Conservation (phyloP, 1,140 invertebrate species). For the Dryas iulia region DNA sequence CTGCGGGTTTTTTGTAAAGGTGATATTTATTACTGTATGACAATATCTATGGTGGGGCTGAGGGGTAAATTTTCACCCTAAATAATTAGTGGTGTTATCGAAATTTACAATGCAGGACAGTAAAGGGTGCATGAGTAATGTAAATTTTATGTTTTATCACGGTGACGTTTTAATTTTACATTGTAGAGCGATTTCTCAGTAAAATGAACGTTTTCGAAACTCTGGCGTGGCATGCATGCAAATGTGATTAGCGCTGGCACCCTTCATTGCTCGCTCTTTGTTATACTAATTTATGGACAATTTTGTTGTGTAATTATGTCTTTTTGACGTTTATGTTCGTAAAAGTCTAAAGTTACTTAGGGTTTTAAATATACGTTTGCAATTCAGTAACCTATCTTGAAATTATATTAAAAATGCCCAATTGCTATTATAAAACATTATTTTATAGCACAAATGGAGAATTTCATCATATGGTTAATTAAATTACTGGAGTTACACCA, state of each 20-base stretch:
- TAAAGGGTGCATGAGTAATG: slow-evolving; percentile 37
- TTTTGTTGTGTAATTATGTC: slow-evolving; percentile 21
- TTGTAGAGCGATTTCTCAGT: slow-evolving; percentile 43
- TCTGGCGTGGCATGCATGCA: slow-evolving; percentile 34
- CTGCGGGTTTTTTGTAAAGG: not conserved
- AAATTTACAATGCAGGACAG: slow-evolving; percentile 42
- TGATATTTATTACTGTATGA: slow-evolving; percentile 2
- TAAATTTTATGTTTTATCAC: slow-evolving; percentile 46
- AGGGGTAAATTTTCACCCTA: slow-evolving; percentile 47
- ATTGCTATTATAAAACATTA: not conserved
- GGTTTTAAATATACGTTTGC: no score
- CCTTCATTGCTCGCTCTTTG: slow-evolving; percentile 25
- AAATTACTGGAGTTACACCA: slow-evolving; percentile 27
- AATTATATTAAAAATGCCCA: not conserved
- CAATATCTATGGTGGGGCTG: slow-evolving; percentile 30
- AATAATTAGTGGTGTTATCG: slow-evolving; percentile 55
- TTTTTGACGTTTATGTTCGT: not conserved
- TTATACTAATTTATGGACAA: slow-evolving; percentile 32
- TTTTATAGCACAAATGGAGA: not conserved
- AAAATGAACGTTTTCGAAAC: slow-evolving; percentile 42
- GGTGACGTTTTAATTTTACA: slow-evolving; percentile 50
- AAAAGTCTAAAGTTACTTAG: not conserved
- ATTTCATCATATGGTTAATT: slow-evolving; percentile 5
- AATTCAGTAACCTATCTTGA: no score
- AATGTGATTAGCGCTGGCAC: slow-evolving; percentile 39